Percentiles rank a stretch among this genome's conserved stretches.
These are phyloP conservation scores for Portunus trituberculatus DNA, from an alignment of 1,140 invertebrate genomes.

Conservation along the genomic window DNA sequence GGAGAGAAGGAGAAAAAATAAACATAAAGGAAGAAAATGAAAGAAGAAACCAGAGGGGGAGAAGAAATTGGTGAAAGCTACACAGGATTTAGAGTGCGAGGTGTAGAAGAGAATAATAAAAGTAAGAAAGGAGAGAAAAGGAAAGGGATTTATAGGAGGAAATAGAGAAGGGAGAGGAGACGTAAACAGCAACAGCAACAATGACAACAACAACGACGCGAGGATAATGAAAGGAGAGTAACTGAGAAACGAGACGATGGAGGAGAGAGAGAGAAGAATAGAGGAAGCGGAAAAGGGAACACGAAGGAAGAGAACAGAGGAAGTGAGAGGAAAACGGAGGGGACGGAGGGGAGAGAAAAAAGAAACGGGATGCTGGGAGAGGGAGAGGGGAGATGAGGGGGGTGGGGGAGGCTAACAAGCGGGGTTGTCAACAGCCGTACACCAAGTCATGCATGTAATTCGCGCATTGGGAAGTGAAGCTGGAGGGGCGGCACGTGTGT, in stretches of 20 bases:
- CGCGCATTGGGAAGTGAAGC: neutral
- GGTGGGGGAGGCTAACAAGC: neutral
- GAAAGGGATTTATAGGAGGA: neutral
- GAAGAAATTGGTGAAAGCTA: neutral
- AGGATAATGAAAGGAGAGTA: neutral
- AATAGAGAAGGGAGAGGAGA: neutral
- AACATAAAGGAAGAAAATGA: neutral
- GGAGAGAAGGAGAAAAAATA: neutral
- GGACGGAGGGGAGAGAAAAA: neutral
- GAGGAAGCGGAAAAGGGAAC: neutral
- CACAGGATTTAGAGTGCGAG: neutral
- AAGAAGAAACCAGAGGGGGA: neutral
- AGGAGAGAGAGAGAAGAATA: neutral
- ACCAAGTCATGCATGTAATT: conserved; percentile 12
- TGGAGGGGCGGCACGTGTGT: conserved; percentile 6
- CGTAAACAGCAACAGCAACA: too few relatives aligned
- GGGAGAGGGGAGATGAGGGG: neutral
- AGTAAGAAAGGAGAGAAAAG: neutral
- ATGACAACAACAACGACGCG: too few relatives aligned
- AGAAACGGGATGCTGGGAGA: neutral
- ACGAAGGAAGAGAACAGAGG: neutral
- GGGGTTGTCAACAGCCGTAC: neutral
- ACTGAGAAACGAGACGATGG: neutral
- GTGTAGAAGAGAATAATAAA: neutral
- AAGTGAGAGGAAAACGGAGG: neutral